A percentile compares a stretch with the other conserved stretches of the same genome.
phyloP scores from a whole-genome alignment of 2,797 vertebrate genomes.

The Lerista edwardsae region DNA sequence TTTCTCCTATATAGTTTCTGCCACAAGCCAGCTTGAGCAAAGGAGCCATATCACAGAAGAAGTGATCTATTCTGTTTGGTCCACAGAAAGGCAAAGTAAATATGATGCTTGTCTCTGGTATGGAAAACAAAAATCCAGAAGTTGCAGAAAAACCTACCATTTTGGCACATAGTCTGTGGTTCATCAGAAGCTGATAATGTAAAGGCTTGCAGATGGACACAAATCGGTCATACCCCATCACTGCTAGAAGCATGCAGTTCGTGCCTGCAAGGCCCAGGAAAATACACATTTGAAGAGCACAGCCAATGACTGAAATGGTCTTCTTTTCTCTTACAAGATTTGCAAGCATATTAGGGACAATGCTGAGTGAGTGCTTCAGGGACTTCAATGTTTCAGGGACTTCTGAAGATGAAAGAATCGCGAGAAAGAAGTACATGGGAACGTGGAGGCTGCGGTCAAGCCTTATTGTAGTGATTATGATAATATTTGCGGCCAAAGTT shows the following conservation, averaged over 20 bases:
- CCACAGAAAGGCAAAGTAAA: constrained; percentile 55
- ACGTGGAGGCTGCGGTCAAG: neutral
- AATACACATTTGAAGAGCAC: constrained; percentile 55
- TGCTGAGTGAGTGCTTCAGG: neutral
- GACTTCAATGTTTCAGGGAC: too few relatives aligned
- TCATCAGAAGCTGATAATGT: constrained; percentile 53
- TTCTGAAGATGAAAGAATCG: neutral
- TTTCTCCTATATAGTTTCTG: constrained; percentile 50
- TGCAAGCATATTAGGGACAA: neutral
- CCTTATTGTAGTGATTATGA: neutral
- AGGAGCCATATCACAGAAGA: constrained; percentile 59
- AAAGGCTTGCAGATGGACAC: constrained; percentile 60
- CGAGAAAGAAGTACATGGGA: neutral
- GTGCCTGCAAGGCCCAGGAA: constrained; percentile 58
- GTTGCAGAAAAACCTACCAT: constrained; percentile 41
- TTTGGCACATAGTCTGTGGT: constrained; percentile 35
- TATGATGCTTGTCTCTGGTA: constrained; percentile 43
- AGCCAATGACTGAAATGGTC: constrained; percentile 23
- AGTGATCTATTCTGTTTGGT: neutral
- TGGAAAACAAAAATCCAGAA: constrained; percentile 49
- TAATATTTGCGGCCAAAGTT: neutral
- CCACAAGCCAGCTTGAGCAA: constrained; percentile 55
- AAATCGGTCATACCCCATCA: constrained; percentile 65
- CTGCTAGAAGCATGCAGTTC: constrained; percentile 53
- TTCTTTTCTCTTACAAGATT: neutral